Percentiles rank a stretch among this genome's conserved stretches.
Evolutionary conservation across 2,113 vertebrate species (phyloP).

Genomic region (Leucosticte australis): DNA sequence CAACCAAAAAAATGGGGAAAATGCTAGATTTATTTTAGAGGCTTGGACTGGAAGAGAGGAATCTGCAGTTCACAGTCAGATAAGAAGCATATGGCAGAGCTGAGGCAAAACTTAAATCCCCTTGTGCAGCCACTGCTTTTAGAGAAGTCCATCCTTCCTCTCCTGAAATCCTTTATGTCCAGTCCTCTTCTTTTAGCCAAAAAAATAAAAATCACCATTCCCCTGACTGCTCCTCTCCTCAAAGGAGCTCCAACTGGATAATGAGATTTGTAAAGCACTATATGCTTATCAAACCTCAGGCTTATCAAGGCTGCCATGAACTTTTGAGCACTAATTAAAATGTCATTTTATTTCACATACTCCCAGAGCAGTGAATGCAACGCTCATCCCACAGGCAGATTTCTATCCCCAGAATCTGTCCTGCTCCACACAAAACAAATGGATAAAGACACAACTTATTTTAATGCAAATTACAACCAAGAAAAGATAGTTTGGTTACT

Average conservation of each 20-base stretch:
- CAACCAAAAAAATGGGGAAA: neutral
- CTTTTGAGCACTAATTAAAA: neutral
- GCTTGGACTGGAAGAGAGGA: neutral
- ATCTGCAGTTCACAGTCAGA: neutral
- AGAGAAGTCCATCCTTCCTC: neutral
- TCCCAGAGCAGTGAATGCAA: neutral
- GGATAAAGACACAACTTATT: neutral
- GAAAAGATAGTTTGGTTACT: neutral
- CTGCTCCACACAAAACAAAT: neutral
- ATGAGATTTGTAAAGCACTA: neutral
- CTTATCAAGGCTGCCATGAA: neutral
- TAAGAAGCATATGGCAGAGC: neutral
- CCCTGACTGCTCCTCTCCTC: neutral
- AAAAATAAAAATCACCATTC: neutral
- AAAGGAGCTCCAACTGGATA: accelerated
- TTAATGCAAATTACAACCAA: neutral
- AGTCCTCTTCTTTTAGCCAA: neutral
- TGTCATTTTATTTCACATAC: neutral
- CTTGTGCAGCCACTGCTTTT: neutral
- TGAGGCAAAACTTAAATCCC: neutral
- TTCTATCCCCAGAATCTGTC: neutral
- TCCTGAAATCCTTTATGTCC: neutral
- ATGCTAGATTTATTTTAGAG: neutral
- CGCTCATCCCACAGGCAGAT: neutral
- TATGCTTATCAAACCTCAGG: neutral